Evolutionary conservation across 2,888 invertebrate genomes (phyloP).

Genomic region (Acronicta psi): DNA sequence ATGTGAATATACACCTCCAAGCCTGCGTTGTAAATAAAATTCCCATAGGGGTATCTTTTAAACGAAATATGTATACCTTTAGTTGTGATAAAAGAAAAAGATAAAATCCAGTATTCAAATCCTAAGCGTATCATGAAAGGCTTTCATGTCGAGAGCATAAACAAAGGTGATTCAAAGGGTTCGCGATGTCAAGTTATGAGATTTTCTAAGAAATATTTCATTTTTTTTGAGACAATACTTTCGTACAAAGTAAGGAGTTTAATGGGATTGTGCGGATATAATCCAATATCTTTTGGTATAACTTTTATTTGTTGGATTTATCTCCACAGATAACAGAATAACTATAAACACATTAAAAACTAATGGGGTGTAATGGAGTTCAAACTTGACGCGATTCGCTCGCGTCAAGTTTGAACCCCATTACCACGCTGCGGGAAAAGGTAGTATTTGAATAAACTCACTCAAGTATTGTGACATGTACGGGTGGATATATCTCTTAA

Average conservation of each 20-base stretch:
- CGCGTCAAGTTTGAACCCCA: too few species aligned
- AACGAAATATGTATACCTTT: constrained; percentile 48
- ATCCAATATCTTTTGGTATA: not conserved
- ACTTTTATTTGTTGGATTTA: too few species aligned
- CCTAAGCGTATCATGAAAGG: constrained; percentile 59
- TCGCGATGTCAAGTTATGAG: constrained; percentile 41
- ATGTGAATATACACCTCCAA: constrained; percentile 9
- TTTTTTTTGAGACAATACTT: not conserved
- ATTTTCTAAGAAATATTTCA: not conserved
- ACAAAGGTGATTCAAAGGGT: constrained; percentile 59
- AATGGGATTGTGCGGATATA: not conserved
- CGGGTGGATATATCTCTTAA: too few species aligned
- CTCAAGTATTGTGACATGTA: too few species aligned
- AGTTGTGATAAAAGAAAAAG: constrained; percentile 54
- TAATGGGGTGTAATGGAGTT: too few species aligned
- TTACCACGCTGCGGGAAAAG: too few species aligned
- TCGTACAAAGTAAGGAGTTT: not conserved
- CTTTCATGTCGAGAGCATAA: constrained; percentile 62
- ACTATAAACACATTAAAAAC: too few species aligned
- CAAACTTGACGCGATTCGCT: too few species aligned
- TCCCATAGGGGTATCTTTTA: constrained; percentile 37
- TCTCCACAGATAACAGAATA: too few species aligned
- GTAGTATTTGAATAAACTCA: too few species aligned
- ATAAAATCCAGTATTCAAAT: constrained; percentile 61
- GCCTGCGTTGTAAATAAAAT: constrained; percentile 16